These are phyloP conservation scores for Athene noctua DNA, from an alignment of 2,113 vertebrate species.

Conservation along the genomic window DNA sequence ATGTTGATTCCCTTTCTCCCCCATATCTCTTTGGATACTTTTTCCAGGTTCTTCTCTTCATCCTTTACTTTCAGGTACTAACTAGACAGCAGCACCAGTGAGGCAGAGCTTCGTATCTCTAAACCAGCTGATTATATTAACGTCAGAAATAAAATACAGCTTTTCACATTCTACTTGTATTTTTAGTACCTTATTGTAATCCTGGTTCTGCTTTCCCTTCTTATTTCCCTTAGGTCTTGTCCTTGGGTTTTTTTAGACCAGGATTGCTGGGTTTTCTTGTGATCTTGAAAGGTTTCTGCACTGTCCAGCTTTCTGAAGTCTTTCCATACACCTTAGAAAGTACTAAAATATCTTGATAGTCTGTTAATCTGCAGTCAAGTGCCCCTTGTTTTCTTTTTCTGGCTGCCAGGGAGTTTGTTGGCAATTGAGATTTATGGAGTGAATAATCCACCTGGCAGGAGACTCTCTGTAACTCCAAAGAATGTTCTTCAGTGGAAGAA, in stretches of 20 bases:
- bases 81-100: neutral
- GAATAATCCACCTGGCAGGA: conserved; percentile 53
- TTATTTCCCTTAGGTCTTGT: neutral
- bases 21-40: neutral
- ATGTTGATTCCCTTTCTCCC: neutral
- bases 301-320: neutral
- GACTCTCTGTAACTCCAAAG: neutral
- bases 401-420: conserved; percentile 16
- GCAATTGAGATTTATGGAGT: conserved; percentile 18
- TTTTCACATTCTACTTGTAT: neutral
- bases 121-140: neutral
- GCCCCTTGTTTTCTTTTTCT: conserved; percentile 17
- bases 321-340: neutral
- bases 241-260: neutral
- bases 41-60: neutral
- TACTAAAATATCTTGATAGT: conserved; percentile 1
- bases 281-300: neutral
- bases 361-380: conserved; percentile 5
- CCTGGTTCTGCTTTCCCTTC: neutral
- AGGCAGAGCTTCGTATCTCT: neutral
- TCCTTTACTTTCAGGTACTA: neutral
- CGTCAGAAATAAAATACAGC: conserved; percentile 16
- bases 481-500: conserved; percentile 2
- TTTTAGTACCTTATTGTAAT: conserved; percentile 21
- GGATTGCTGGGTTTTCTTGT: neutral